These are phyloP conservation scores for Aricia agestis DNA, from an alignment of 1,140 invertebrate species.

Conservation along the genomic window DNA sequence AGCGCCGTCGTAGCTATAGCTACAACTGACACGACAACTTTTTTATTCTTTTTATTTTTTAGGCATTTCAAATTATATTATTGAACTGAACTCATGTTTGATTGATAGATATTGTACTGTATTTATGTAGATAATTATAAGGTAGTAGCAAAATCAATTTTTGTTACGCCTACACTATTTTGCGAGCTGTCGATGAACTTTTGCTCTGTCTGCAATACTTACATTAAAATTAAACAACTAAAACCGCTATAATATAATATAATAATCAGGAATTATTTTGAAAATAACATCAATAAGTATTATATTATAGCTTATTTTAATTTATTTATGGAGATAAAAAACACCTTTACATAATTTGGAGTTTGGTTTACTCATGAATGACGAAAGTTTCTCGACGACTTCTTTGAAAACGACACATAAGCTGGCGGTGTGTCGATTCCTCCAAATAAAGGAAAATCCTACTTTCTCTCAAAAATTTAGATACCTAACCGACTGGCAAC, in stretches of 20 bases:
- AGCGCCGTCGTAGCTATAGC: neutral
- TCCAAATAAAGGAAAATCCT: neutral
- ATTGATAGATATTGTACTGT: neutral
- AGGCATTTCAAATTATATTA: neutral
- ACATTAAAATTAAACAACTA: neutral
- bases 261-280: too few species aligned
- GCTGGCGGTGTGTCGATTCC: neutral
- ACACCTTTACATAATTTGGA: too few species aligned
- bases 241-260: too few species aligned
- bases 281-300: too few species aligned
- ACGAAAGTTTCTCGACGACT: neutral
- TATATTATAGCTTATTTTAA: too few species aligned
- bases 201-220: neutral
- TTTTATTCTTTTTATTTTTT: neutral
- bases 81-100: neutral
- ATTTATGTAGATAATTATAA: neutral
- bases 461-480: constrained; percentile 3
- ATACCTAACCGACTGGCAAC: neutral
- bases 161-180: neutral
- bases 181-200: neutral
- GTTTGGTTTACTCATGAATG: neutral
- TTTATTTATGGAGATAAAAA: too few species aligned
- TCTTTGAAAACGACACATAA: neutral
- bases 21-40: too few species aligned
- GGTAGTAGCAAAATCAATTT: neutral